phyloP scores from a whole-genome alignment of 1,140 invertebrate genomes.

The Metaphire vulgaris region DNA sequence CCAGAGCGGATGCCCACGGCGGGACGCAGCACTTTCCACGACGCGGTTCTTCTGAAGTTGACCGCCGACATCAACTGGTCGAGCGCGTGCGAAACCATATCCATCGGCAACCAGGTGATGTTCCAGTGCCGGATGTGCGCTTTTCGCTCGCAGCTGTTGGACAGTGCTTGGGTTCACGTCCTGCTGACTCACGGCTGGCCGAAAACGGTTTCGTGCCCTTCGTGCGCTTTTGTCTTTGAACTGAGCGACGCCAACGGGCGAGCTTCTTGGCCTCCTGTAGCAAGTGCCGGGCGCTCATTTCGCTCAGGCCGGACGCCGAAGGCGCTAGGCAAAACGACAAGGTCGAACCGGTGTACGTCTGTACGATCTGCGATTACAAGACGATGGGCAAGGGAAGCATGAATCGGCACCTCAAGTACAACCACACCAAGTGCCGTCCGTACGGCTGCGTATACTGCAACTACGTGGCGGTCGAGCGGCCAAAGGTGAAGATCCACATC shows the following conservation, averaged over 20 bases:
- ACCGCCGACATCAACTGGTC: not conserved
- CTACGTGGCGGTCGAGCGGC: constrained; percentile 16
- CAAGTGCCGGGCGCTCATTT: constrained; percentile 4
- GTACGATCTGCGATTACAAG: constrained; percentile 17
- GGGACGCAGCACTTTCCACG: not conserved
- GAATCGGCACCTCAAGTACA: constrained; percentile 23
- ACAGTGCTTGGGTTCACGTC: not conserved
- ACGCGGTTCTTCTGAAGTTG: not conserved
- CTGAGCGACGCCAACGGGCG: not conserved
- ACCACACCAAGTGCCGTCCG: constrained; percentile 21
- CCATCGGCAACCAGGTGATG: not conserved
- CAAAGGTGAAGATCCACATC: constrained; percentile 21
- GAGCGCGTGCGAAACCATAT: not conserved
- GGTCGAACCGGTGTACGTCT: not conserved
- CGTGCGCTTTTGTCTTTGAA: not conserved
- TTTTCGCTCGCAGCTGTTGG: not conserved
- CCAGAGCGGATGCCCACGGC: not conserved
- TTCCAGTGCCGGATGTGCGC: constrained; percentile 10
- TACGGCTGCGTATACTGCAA: constrained; percentile 21
- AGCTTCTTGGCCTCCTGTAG: constrained; percentile 6
- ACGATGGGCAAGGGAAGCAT: constrained; percentile 17
- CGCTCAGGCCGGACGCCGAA: constrained; percentile 5
- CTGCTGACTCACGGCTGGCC: constrained; percentile 3
- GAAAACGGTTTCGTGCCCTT: constrained; percentile 14
- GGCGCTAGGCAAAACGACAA: not conserved